Percentiles rank a stretch among this genome's conserved stretches.
These are phyloP conservation scores for Patella pellucida DNA, from an alignment of 2,888 invertebrate species.

Conservation along the genomic window DNA sequence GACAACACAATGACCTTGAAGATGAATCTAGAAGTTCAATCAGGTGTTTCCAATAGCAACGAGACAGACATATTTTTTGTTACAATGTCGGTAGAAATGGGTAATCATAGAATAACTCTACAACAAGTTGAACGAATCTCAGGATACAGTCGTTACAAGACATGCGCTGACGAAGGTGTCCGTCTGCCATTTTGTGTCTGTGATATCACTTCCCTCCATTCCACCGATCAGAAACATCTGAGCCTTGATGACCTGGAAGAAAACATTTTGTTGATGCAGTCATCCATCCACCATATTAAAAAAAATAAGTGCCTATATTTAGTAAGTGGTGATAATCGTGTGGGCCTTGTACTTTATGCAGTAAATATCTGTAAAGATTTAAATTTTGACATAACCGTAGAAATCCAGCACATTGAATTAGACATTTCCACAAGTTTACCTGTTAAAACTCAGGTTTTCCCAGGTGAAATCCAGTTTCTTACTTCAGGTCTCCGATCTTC, in stretches of 20 bases:
- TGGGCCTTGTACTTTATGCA: slow-evolving; percentile 38
- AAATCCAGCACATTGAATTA: slow-evolving; percentile 28
- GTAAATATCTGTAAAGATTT: slow-evolving; percentile 35
- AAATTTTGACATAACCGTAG: slow-evolving; percentile 16
- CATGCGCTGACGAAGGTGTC: slow-evolving; percentile 49
- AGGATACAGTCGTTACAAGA: slow-evolving; percentile 46
- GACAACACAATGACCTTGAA: slow-evolving; percentile 30
- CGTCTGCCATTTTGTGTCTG: slow-evolving; percentile 53
- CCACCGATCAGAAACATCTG: neutral
- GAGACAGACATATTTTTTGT: slow-evolving; percentile 44
- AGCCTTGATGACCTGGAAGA: slow-evolving; percentile 10
- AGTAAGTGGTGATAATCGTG: slow-evolving; percentile 30
- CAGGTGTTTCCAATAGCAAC: neutral
- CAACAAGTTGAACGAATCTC: slow-evolving; percentile 50
- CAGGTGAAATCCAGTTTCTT: slow-evolving; percentile 20
- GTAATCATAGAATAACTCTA: slow-evolving; percentile 22
- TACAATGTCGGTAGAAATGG: slow-evolving; percentile 25
- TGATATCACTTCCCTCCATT: slow-evolving; percentile 21
- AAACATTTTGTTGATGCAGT: slow-evolving; percentile 13
- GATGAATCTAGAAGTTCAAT: slow-evolving; percentile 45
- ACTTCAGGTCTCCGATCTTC: slow-evolving; percentile 1
- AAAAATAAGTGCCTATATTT: slow-evolving; percentile 36
- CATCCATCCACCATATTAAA: slow-evolving; percentile 16
- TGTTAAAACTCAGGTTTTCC: neutral
- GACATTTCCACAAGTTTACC: slow-evolving; percentile 20